Evolutionary conservation across 2,113 vertebrate species (phyloP).

Genomic region (Eurypyga helias): DNA sequence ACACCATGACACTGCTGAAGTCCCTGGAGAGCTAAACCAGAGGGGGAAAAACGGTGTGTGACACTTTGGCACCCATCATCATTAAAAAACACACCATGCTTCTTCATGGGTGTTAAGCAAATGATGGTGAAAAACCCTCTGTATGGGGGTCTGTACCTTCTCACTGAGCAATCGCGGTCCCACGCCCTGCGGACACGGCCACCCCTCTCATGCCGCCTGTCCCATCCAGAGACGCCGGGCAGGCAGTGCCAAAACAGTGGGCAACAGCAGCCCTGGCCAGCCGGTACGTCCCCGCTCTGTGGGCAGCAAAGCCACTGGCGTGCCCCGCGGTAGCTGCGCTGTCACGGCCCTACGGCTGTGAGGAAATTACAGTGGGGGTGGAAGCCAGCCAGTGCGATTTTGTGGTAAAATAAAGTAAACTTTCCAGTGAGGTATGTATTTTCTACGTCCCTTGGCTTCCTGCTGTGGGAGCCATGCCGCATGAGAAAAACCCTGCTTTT

Average conservation of each 20-base stretch:
- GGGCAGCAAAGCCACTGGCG: neutral
- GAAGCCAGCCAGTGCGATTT: constrained; percentile 51
- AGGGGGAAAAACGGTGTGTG: neutral
- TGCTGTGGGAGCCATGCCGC: neutral
- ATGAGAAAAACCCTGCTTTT: neutral
- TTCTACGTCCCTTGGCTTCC: constrained; percentile 28
- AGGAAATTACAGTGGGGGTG: constrained; percentile 67
- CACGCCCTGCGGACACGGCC: neutral
- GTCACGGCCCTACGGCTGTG: neutral
- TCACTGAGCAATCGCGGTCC: neutral
- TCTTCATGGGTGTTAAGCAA: neutral
- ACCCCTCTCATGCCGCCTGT: neutral
- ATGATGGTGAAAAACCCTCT: neutral
- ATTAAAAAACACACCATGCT: neutral
- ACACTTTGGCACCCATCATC: neutral
- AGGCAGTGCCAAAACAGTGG: rapidly evolving
- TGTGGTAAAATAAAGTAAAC: constrained; percentile 56
- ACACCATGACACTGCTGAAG: neutral
- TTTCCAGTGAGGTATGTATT: constrained; percentile 62
- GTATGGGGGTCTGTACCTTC: neutral
- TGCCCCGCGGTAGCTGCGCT: neutral
- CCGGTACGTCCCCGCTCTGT: neutral
- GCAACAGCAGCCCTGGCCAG: neutral
- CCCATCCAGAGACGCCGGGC: rapidly evolving
- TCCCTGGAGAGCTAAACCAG: neutral